Evolutionary conservation across 2,888 invertebrate genomes (phyloP).

Genomic region (Morpho helenor): DNA sequence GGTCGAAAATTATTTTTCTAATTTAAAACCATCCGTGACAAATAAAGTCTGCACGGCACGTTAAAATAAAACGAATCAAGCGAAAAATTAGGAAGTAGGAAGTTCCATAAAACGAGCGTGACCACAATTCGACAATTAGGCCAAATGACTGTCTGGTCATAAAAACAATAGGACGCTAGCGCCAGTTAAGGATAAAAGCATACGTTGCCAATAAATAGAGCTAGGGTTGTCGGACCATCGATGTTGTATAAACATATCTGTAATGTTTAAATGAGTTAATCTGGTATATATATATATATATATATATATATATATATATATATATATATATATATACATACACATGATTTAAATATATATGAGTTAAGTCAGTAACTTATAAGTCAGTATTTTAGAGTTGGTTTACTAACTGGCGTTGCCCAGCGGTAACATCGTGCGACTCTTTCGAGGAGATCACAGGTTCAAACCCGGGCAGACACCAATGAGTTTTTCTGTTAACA

Average conservation of each 20-base stretch:
- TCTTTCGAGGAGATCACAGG: too few relatives aligned
- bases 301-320: too few relatives aligned
- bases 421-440: too few relatives aligned
- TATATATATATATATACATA: too few relatives aligned
- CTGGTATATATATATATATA: too few relatives aligned
- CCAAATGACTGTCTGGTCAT: conserved; percentile 19
- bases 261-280: too few relatives aligned
- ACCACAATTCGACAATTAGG: conserved; percentile 24
- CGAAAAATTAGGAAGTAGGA: conserved; percentile 25
- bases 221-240: conserved; percentile 1
- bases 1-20: not conserved
- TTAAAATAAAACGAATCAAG: not conserved
- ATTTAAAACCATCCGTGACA: not conserved
- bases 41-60: not conserved
- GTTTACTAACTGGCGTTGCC: too few relatives aligned
- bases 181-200: conserved; percentile 21
- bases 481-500: too few relatives aligned
- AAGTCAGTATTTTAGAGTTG: too few relatives aligned
- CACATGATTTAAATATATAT: too few relatives aligned
- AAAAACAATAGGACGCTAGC: conserved; percentile 26
- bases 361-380: too few relatives aligned
- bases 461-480: too few relatives aligned
- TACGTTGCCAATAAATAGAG: conserved; percentile 13
- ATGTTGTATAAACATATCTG: not conserved
- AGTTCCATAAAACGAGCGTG: conserved; percentile 20